Evolutionary conservation across 2,888 invertebrate species (phyloP).

Genomic region (Mythimna vitellina): DNA sequence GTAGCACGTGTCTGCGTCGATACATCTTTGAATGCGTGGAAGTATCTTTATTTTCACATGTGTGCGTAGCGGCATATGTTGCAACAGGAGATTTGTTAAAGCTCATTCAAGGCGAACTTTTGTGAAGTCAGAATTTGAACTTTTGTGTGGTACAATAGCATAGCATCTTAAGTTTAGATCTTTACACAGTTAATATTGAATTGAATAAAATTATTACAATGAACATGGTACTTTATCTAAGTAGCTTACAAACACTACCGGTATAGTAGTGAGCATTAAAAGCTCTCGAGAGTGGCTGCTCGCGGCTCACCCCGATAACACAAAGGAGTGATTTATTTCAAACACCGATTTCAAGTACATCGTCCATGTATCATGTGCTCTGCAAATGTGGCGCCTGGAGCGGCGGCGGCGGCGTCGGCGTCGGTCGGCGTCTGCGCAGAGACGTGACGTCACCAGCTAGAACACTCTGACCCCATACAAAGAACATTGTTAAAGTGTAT

Average conservation of each 20-base stretch:
- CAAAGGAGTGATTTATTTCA: conserved; percentile 83
- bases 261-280: conserved; percentile 66
- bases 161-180: neutral
- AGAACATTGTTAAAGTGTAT: conserved; percentile 64
- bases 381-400: conserved; percentile 86
- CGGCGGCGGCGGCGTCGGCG: conserved; percentile 66
- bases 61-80: conserved; percentile 39
- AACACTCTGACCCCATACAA: conserved; percentile 68
- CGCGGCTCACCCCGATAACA: conserved; percentile 74
- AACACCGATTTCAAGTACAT: conserved; percentile 75
- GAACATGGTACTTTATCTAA: conserved; percentile 40
- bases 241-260: conserved; percentile 44
- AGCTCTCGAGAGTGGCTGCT: conserved; percentile 75
- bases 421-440: conserved; percentile 76
- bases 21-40: conserved; percentile 35
- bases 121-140: neutral
- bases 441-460: conserved; percentile 78
- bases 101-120: conserved; percentile 30
- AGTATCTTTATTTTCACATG: conserved; percentile 26
- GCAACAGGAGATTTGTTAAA: conserved; percentile 63
- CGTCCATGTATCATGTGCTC: conserved; percentile 84
- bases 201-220: conserved; percentile 31
- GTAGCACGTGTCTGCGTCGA: conserved; percentile 64
- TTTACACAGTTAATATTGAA: conserved; percentile 11
- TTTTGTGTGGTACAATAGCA: conserved; percentile 15